phyloP scores from a whole-genome alignment of 2,888 invertebrate genomes.

The Heliconius aoede region DNA sequence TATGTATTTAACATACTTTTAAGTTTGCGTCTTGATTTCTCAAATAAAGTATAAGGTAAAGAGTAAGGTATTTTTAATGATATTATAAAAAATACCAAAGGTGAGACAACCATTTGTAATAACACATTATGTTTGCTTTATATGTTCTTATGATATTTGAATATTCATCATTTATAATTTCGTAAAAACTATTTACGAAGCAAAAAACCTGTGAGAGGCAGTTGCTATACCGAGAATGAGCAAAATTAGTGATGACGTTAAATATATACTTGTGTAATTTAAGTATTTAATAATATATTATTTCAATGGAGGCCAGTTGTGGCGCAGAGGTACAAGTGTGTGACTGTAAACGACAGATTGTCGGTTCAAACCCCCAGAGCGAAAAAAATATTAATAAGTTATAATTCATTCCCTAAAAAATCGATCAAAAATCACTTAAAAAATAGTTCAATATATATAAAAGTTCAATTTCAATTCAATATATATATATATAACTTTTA shows the following conservation, averaged over 20 bases:
- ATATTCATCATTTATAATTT: neutral
- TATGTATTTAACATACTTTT: neutral
- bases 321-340: neutral
- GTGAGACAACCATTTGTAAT: neutral
- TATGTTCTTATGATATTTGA: neutral
- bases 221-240: neutral
- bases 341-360: neutral
- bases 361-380: too few species aligned
- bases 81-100: neutral
- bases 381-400: too few species aligned
- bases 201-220: constrained; percentile 8
- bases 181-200: constrained; percentile 2
- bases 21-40: neutral
- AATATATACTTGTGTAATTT: neutral
- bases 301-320: neutral
- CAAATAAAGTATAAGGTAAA: too few species aligned
- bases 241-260: constrained; percentile 16
- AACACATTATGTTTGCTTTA: constrained; percentile 8
- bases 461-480: too few species aligned
- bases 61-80: too few species aligned
- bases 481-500: too few species aligned
- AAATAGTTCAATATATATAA: too few species aligned
- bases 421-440: neutral
- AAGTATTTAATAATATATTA: neutral
- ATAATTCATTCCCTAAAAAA: too few species aligned